Conservation (phyloP, 1,140 invertebrate species). For the Samia ricini region DNA sequence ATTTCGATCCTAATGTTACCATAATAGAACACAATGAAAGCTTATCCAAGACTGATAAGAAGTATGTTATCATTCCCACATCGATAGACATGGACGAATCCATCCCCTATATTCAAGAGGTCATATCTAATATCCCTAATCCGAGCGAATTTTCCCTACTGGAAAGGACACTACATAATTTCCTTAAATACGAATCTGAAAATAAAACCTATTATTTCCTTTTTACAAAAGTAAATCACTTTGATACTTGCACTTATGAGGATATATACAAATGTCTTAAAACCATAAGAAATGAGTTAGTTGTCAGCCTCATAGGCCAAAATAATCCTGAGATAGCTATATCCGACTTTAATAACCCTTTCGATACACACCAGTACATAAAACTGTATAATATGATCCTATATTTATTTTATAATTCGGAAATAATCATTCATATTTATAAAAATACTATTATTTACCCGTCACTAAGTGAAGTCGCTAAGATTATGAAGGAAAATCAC, state of each 20-base stretch:
- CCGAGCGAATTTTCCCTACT: not conserved
- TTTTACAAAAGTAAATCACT: conserved; percentile 31
- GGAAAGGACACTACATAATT: conserved; percentile 20
- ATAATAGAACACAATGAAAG: conserved; percentile 13
- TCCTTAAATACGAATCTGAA: not conserved
- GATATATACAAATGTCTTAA: conserved; percentile 29
- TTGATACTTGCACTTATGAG: conserved; percentile 16
- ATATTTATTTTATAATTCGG: conserved; percentile 20
- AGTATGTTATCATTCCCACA: conserved; percentile 8
- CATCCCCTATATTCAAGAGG: conserved; percentile 8
- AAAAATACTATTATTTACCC: conserved; percentile 27
- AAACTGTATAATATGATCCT: conserved; percentile 22
- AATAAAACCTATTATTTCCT: conserved; percentile 26
- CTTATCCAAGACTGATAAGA: not conserved
- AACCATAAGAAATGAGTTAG: conserved; percentile 3
- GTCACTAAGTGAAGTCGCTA: conserved; percentile 16
- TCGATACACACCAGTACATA: conserved; percentile 20
- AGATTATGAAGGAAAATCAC: conserved; percentile 26
- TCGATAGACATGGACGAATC: conserved; percentile 14
- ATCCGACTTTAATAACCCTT: conserved; percentile 26
- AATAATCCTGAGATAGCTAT: conserved; percentile 16
- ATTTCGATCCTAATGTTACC: not conserved
- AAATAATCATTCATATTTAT: conserved; percentile 18
- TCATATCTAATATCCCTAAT: not conserved
- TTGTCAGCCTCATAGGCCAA: not conserved